Evolutionary conservation across 2,113 vertebrate species (phyloP).

Genomic region (human): DNA sequence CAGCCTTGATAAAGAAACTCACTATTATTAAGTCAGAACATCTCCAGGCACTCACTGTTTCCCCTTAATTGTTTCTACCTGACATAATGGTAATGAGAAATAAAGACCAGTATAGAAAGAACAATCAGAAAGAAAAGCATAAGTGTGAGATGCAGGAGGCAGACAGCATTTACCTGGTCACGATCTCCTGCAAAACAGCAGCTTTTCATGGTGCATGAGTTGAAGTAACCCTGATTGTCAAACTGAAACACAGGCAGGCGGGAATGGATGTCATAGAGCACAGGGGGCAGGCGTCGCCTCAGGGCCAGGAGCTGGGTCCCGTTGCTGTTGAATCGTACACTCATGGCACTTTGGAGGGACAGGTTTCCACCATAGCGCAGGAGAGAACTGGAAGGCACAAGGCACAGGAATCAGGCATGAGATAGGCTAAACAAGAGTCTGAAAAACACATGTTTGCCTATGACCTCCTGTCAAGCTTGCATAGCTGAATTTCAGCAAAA

Average conservation of each 20-base stretch:
- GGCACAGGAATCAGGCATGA: background rate
- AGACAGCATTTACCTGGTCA: constrained; percentile 90
- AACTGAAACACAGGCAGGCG: constrained; percentile 98
- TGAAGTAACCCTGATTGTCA: constrained; percentile 99
- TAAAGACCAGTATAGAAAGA: background rate
- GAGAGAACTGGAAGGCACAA: constrained; percentile 87
- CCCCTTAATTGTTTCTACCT: constrained; percentile 12
- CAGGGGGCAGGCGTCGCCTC: constrained; percentile 94
- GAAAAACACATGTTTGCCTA: background rate
- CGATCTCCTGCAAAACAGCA: constrained; percentile 98
- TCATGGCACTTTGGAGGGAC: constrained; percentile 98
- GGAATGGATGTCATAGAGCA: constrained; percentile 98
- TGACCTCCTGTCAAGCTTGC: background rate
- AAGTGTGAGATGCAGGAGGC: background rate
- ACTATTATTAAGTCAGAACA: background rate
- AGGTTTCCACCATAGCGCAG: constrained; percentile 97
- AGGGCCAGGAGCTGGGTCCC: constrained; percentile 96
- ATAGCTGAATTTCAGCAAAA: background rate
- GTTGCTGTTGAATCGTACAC: constrained; percentile 97
- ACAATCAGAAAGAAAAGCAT: background rate
- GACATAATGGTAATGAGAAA: background rate
- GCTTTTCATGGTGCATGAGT: constrained; percentile 99
- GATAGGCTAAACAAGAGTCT: background rate
- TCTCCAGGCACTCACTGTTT: background rate
- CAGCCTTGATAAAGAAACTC: constrained; percentile 4